These are phyloP conservation scores for Anolis carolinensis DNA, from an alignment of 2,113 vertebrate genomes.

Conservation along the genomic window DNA sequence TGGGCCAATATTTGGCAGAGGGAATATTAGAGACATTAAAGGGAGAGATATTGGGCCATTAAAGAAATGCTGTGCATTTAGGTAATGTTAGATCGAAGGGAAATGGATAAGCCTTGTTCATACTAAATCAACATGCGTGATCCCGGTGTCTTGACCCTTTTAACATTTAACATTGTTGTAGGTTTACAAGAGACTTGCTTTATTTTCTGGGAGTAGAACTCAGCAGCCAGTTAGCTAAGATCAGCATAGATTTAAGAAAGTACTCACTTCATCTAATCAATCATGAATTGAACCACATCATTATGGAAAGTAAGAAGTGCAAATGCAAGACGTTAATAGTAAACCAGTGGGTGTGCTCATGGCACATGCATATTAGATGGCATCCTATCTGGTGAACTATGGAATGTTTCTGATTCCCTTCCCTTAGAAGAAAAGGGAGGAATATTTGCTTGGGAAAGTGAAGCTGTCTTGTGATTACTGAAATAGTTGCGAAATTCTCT, in stretches of 20 bases:
- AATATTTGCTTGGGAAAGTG: background rate
- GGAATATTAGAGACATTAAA: slow-evolving; percentile 31
- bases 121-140: slow-evolving; percentile 55
- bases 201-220: background rate
- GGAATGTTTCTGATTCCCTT: background rate
- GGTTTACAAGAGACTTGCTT: slow-evolving; percentile 45
- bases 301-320: background rate
- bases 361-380: background rate
- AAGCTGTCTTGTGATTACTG: background rate
- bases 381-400: background rate
- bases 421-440: background rate
- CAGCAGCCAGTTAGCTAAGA: slow-evolving; percentile 31
- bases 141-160: slow-evolving; percentile 54
- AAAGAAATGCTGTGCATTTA: slow-evolving; percentile 47
- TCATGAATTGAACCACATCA: background rate
- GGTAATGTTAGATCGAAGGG: slow-evolving; percentile 45
- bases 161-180: slow-evolving; percentile 37
- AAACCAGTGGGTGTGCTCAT: background rate
- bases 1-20: slow-evolving; percentile 45
- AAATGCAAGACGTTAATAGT: background rate
- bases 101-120: slow-evolving; percentile 52
- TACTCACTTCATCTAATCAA: background rate
- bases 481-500: background rate
- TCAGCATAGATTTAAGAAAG: background rate
- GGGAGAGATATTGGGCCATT: slow-evolving; percentile 50